These are phyloP conservation scores for Ciconia nigra DNA, from an alignment of 2,797 vertebrate genomes.

Conservation along the genomic window DNA sequence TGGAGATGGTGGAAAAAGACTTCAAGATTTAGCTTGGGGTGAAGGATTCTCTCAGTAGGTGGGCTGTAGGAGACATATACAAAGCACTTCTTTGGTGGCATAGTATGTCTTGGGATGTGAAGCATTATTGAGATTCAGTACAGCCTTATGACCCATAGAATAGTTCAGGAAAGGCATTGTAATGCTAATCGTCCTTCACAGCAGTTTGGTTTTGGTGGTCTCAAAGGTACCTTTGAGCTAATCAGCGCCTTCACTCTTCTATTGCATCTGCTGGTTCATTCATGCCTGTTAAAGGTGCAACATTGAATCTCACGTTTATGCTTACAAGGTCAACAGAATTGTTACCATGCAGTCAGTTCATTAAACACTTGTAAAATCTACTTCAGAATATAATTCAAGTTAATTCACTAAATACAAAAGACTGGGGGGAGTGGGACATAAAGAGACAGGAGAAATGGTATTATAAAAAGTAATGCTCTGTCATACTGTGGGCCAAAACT, in stretches of 20 bases:
- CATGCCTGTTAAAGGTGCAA: not conserved
- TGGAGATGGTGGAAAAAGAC: not conserved
- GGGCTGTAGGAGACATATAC: not conserved
- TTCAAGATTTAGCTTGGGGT: not conserved
- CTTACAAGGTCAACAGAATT: slow-evolving; percentile 2
- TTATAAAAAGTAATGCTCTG: not conserved
- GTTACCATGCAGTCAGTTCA: not conserved
- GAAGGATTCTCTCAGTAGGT: not conserved
- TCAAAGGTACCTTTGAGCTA: slow-evolving; percentile 24
- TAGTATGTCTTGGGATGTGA: not conserved
- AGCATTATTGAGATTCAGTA: not conserved
- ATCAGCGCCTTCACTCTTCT: slow-evolving; percentile 1
- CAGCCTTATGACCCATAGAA: not conserved
- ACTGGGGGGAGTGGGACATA: rapidly evolving
- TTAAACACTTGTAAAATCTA: not conserved
- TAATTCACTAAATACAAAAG: not conserved
- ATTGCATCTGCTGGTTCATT: slow-evolving; percentile 11
- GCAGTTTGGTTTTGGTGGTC: slow-evolving; percentile 39
- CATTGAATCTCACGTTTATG: not conserved
- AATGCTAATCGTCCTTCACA: slow-evolving; percentile 27
- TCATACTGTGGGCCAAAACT: not conserved
- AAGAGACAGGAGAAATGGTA: not conserved
- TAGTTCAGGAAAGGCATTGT: slow-evolving; percentile 3
- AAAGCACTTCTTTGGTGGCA: not conserved
- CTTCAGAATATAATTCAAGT: not conserved